Percentiles rank a stretch among this genome's conserved stretches.
Conservation (phyloP, 2,888 invertebrate genomes). For the Tetranychus truncatus region DNA sequence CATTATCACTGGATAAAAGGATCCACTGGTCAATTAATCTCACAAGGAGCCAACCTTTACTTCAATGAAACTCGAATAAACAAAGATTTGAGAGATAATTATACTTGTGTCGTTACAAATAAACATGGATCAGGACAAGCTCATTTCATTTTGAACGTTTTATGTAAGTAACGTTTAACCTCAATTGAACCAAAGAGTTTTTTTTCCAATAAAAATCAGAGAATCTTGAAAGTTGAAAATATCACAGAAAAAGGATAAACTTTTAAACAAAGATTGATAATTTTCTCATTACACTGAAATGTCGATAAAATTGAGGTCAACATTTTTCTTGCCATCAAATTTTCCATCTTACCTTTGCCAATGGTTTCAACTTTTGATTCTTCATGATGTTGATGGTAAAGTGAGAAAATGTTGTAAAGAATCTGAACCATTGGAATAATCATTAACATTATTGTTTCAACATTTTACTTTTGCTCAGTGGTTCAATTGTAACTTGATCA, state of each 20-base stretch:
- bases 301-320: background rate
- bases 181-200: background rate
- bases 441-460: too few relatives aligned
- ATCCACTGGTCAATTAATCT: constrained; percentile 37
- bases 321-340: too few relatives aligned
- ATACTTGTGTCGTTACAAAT: constrained; percentile 47
- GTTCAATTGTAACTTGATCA: background rate
- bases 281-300: background rate
- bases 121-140: constrained; percentile 55
- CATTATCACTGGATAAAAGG: constrained; percentile 46
- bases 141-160: constrained; percentile 54
- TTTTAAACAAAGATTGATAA: background rate
- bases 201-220: too few relatives aligned
- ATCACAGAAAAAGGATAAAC: background rate
- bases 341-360: too few relatives aligned
- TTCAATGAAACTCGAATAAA: constrained; percentile 44
- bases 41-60: constrained; percentile 39
- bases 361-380: too few relatives aligned
- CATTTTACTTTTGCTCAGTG: too few relatives aligned
- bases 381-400: too few relatives aligned
- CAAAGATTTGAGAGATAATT: constrained; percentile 53
- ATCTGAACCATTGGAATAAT: too few relatives aligned
- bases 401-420: too few relatives aligned
- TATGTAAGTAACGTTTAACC: constrained; percentile 47
- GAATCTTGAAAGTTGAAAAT: background rate